Base-by-base conservation (phyloP, 2,113 vertebrate genomes). In the Campylomormyrus tamandua region DNA sequence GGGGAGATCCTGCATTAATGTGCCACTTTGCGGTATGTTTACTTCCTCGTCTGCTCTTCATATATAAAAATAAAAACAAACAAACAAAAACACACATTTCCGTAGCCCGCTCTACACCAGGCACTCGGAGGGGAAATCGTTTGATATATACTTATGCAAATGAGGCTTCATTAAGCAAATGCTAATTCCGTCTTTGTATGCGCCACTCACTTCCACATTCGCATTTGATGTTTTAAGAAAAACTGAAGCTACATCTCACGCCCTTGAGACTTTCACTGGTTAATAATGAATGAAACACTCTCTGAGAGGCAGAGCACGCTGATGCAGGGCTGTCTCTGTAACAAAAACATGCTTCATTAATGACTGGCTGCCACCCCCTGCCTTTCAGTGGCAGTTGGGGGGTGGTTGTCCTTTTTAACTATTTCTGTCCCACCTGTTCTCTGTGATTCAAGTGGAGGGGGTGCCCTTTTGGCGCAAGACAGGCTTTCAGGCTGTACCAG, bases 151-250 rank as follows among this genome's bases (percentile, higher is more conserved):
- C 50, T 87, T 90, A 52, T 90, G 91, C 62, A 86, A 88, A 77
- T 52, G 87, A 84, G 90, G 88, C 80, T 90, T 92, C 86, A 88
- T 90, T 92, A 92, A 74, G 56, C 89, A 88, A 87, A 92, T 90
- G 91, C 50, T 88, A 90, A 92, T 92, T 58, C 48, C 2, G 88
- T 83, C 89, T 92, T 90, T 87, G 83, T 89, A 90, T 91, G 90
- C 89, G 66, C 19, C 39, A 87, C 56, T 70, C 49, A 87, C 83
- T 89, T 90, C 83, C 77, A 88, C 53, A 88, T 89, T 84, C 88
- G 83, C 89, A 92, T 91, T 91, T 91, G 84, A 92, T 92, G 90
- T 92, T 91, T 89, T 89, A 89, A 92, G 8, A 24, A 90, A 91
- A 84, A 90, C 3, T 77, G 88, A 88, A 85, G 88, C 89, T 91